Conservation (phyloP, 2,888 invertebrate genomes). For the Eucera pruinosa region DNA sequence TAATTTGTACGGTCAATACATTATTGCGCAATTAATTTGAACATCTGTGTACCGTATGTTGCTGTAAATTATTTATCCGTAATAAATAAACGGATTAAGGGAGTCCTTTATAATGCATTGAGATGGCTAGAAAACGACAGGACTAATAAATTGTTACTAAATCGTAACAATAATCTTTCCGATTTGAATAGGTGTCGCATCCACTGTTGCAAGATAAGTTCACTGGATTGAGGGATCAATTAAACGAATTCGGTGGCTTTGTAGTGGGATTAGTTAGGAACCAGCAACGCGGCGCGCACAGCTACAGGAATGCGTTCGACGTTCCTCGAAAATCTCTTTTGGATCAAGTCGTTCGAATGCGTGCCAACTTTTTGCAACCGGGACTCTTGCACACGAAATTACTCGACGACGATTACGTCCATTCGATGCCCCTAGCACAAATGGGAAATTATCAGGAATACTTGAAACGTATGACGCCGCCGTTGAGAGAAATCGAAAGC, state of each 20-base stretch:
- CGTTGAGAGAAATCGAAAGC: slow-evolving; percentile 96
- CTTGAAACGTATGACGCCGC: slow-evolving; percentile 96
- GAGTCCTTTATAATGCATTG: too few relatives aligned
- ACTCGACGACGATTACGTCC: slow-evolving; percentile 96
- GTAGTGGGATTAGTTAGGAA: slow-evolving; percentile 89
- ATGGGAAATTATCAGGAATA: slow-evolving; percentile 99
- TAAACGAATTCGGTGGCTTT: slow-evolving; percentile 94
- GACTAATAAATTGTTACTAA: not conserved
- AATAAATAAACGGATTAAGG: too few relatives aligned
- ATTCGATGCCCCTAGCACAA: slow-evolving; percentile 97
- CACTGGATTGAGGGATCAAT: slow-evolving; percentile 91
- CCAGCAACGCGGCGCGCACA: slow-evolving; percentile 86
- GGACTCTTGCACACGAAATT: slow-evolving; percentile 90
- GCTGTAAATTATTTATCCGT: too few relatives aligned
- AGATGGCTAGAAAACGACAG: too few relatives aligned
- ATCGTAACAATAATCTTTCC: not conserved
- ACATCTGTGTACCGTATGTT: too few relatives aligned
- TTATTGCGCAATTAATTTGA: too few relatives aligned
- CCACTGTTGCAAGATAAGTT: slow-evolving; percentile 93
- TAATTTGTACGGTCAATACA: too few relatives aligned
- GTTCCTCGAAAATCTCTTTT: slow-evolving; percentile 94
- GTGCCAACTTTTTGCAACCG: slow-evolving; percentile 95
- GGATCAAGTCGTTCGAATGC: slow-evolving; percentile 97
- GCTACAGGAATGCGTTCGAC: slow-evolving; percentile 97
- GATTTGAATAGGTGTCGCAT: slow-evolving; percentile 86